These are phyloP conservation scores for Pipra filicauda DNA, from an alignment of 2,113 vertebrate species.

Conservation along the genomic window DNA sequence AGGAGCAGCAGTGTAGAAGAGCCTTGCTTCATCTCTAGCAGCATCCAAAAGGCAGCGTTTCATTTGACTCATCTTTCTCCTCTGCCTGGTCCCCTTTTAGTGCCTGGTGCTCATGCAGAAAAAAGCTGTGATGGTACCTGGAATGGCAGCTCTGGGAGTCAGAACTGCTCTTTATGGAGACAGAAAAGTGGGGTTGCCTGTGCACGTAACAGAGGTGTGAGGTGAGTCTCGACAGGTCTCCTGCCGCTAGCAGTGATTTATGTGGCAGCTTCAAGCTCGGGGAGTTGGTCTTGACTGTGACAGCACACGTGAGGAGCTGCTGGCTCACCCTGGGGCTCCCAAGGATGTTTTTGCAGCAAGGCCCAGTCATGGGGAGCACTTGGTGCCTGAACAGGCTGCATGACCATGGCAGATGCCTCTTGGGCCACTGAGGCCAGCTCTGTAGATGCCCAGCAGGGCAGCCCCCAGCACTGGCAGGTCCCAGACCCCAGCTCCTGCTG, in stretches of 20 bases:
- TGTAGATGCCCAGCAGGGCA: rapidly evolving
- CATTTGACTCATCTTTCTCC: background rate
- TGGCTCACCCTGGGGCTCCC: rapidly evolving
- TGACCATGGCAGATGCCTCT: rapidly evolving
- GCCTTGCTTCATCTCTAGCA: background rate
- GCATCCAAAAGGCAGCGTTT: background rate
- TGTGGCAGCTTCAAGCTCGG: background rate
- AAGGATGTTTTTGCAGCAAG: background rate
- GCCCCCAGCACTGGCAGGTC: rapidly evolving
- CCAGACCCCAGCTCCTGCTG: background rate
- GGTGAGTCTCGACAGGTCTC: background rate
- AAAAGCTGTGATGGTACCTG: background rate
- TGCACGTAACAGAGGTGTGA: background rate
- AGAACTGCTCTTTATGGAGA: background rate
- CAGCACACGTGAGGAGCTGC: background rate
- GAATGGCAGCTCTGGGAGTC: background rate
- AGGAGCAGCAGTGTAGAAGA: background rate
- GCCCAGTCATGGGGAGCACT: rapidly evolving
- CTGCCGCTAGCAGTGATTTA: rapidly evolving
- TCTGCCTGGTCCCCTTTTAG: background rate
- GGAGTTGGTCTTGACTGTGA: background rate
- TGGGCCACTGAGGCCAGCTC: rapidly evolving
- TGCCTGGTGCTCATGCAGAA: background rate
- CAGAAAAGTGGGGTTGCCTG: background rate
- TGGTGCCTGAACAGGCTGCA: background rate